Percentiles rank a stretch among this genome's conserved stretches.
These are phyloP conservation scores for Esperia sulphurella DNA, from an alignment of 2,888 invertebrate genomes.

Conservation along the genomic window DNA sequence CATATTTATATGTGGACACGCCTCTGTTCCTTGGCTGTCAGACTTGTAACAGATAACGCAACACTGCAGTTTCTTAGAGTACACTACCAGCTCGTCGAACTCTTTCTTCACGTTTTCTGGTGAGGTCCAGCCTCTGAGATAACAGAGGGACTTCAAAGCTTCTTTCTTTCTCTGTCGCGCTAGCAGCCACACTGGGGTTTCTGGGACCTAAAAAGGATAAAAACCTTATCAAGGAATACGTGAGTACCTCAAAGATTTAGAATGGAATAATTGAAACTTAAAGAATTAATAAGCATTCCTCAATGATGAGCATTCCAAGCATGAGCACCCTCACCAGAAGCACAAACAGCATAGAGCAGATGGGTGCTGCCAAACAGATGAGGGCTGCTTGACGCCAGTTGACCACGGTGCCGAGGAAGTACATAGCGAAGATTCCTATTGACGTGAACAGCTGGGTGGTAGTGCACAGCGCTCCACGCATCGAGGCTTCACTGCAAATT, in stretches of 20 bases:
- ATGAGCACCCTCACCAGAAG: conserved; percentile 51
- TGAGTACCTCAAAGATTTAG: too few relatives aligned
- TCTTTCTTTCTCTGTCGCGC: conserved; percentile 69
- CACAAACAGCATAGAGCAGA: conserved; percentile 68
- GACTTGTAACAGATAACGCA: conserved; percentile 56
- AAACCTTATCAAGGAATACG: too few relatives aligned
- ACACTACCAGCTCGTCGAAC: conserved; percentile 55
- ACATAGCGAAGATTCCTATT: conserved; percentile 70
- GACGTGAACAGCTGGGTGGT: conserved; percentile 65
- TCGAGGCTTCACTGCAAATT: conserved; percentile 65
- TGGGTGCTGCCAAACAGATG: conserved; percentile 65
- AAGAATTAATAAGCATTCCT: too few relatives aligned
- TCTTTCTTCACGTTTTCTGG: conserved; percentile 67
- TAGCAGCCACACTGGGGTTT: conserved; percentile 78
- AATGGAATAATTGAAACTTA: too few relatives aligned
- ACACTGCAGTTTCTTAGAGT: conserved; percentile 51
- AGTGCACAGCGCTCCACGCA: conserved; percentile 74
- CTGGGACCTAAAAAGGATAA: conserved; percentile 73
- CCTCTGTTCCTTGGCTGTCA: conserved; percentile 26
- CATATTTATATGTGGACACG: conserved; percentile 53
- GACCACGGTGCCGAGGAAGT: conserved; percentile 68
- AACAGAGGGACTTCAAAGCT: conserved; percentile 71
- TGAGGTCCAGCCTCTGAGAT: conserved; percentile 76
- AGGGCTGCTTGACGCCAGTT: conserved; percentile 73
- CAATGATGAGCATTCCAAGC: too few relatives aligned